Evolutionary conservation across 2,113 vertebrate genomes (phyloP).

Genomic region (Hypanus sabinus): DNA sequence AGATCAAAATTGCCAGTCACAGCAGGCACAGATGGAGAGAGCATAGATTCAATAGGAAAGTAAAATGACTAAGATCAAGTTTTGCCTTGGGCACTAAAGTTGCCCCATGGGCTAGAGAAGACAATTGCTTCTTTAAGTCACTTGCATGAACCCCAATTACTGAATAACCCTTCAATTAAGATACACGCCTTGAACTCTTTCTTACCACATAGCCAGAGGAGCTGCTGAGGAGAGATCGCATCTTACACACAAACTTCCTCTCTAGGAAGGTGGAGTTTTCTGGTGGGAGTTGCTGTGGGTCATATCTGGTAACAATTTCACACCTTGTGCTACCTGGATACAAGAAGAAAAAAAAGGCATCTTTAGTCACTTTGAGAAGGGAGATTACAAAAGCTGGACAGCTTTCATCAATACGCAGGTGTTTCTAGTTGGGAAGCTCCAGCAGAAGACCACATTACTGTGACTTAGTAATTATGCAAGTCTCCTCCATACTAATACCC

Average conservation of each 20-base stretch:
- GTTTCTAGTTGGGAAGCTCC: neutral
- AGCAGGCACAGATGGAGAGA: neutral
- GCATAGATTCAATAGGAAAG: neutral
- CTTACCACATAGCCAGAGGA: slow-evolving; percentile 25
- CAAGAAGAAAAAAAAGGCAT: neutral
- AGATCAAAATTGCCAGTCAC: neutral
- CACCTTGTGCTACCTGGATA: neutral
- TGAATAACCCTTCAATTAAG: neutral
- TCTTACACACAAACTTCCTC: slow-evolving; percentile 20
- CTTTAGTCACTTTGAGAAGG: neutral
- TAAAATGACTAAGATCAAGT: neutral
- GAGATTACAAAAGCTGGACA: neutral
- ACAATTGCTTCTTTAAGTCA: neutral
- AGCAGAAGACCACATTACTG: neutral
- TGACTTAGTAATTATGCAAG: neutral
- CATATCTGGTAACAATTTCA: neutral
- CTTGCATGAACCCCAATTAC: neutral
- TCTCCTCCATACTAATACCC: neutral
- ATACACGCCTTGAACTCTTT: neutral
- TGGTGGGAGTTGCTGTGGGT: neutral
- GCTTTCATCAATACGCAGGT: too few species aligned
- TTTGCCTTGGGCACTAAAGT: neutral
- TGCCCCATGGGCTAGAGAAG: neutral
- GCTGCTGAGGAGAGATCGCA: slow-evolving; percentile 14
- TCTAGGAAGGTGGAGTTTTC: slow-evolving; percentile 27